A percentile compares a stretch with the other conserved stretches of the same genome.
Conservation (phyloP, 2,797 vertebrate species). For the Tadarida brasiliensis region DNA sequence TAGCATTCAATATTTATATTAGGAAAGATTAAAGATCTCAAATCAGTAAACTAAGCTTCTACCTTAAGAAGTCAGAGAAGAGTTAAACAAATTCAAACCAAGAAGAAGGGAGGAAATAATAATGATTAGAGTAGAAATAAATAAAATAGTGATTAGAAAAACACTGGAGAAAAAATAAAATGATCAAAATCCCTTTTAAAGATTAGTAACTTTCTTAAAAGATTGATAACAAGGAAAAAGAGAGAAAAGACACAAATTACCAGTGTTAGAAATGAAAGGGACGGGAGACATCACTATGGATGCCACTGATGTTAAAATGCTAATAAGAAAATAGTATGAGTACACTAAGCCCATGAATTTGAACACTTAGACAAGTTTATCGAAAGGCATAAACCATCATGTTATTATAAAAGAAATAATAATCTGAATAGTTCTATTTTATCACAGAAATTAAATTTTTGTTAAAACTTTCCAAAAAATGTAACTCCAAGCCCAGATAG, state of each 20-base stretch:
- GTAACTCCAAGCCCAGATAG: not conserved
- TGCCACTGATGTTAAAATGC: not conserved
- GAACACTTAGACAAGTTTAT: not conserved
- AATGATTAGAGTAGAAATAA: not conserved
- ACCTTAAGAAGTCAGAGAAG: not conserved
- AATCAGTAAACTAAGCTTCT: not conserved
- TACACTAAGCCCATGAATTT: not conserved
- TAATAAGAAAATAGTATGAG: not conserved
- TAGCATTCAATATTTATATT: not conserved
- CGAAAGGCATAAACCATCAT: not conserved
- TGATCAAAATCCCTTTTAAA: not conserved
- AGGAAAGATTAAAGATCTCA: not conserved
- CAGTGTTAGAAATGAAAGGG: not conserved
- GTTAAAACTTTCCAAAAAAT: not conserved
- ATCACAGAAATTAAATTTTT: not conserved
- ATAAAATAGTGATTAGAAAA: not conserved
- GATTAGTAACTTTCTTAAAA: not conserved
- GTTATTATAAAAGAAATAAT: not conserved
- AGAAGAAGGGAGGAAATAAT: not conserved
- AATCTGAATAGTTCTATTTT: not conserved
- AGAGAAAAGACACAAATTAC: not conserved
- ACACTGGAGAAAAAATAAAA: not conserved
- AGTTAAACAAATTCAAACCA: not conserved
- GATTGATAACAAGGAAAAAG: not conserved
- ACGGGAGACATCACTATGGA: not conserved